These are phyloP conservation scores for Lerista edwardsae DNA, from an alignment of 2,797 vertebrate genomes.

Conservation along the genomic window DNA sequence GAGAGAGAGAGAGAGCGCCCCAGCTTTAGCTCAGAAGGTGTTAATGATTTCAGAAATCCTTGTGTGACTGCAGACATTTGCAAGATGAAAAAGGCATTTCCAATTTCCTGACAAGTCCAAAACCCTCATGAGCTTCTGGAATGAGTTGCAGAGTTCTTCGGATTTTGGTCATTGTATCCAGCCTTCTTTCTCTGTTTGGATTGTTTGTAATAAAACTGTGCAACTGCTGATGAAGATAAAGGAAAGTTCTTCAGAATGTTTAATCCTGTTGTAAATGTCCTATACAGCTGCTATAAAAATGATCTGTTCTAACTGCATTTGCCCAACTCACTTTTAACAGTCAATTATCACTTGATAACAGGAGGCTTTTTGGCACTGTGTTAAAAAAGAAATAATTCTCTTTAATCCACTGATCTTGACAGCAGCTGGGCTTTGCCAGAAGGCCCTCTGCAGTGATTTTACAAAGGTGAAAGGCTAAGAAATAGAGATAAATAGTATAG, in stretches of 20 bases:
- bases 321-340: conserved; percentile 49
- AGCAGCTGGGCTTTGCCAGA: conserved; percentile 41
- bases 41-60: too few species aligned
- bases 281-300: conserved; percentile 12
- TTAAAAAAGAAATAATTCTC: conserved; percentile 24
- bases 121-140: background rate
- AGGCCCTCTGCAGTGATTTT: conserved; percentile 39
- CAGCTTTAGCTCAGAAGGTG: background rate
- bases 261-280: conserved; percentile 40
- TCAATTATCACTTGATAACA: conserved; percentile 38
- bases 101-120: too few species aligned
- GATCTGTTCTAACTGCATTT: conserved; percentile 31
- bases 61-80: too few species aligned
- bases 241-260: conserved; percentile 12
- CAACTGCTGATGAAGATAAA: background rate
- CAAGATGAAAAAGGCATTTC: too few species aligned
- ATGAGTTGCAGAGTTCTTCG: background rate
- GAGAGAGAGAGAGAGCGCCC: too few species aligned
- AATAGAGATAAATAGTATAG: conserved; percentile 31
- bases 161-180: background rate
- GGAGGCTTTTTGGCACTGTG: conserved; percentile 38
- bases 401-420: conserved; percentile 20
- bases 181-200: conserved; percentile 9
- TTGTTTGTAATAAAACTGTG: conserved; percentile 39
- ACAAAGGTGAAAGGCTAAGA: conserved; percentile 53